These are phyloP conservation scores for Scaptomyza montana DNA, from an alignment of 1,140 invertebrate genomes.

Conservation along the genomic window DNA sequence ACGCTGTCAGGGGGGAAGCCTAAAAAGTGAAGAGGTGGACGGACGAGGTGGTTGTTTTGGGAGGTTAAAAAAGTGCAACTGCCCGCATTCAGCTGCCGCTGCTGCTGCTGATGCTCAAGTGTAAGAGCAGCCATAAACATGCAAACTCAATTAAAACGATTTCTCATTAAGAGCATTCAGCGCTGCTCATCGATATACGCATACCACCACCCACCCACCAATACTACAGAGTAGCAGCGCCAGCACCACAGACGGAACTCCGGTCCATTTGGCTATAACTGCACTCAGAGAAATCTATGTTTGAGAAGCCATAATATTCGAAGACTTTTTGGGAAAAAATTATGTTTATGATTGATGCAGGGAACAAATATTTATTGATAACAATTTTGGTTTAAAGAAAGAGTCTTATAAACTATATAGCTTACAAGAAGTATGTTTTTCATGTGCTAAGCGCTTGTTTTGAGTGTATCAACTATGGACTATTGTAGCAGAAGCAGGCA, in stretches of 20 bases:
- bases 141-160: constrained; percentile 83
- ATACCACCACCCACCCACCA: no score
- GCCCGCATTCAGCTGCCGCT: neutral
- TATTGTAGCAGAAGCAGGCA: no score
- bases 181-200: constrained; percentile 70
- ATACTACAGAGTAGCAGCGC: no score
- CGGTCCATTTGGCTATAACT: constrained; percentile 23
- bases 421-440: no score
- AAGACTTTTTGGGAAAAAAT: no score
- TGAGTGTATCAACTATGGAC: no score
- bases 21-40: neutral
- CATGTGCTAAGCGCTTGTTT: no score
- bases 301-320: no score
- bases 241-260: neutral
- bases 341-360: no score
- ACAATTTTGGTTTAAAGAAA: no score
- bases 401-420: no score
- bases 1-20: neutral
- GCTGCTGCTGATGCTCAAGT: constrained; percentile 4
- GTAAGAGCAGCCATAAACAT: constrained; percentile 81
- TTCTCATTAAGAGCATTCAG: constrained; percentile 82
- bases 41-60: neutral
- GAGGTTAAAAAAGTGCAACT: constrained; percentile 28
- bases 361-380: no score
- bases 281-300: neutral